phyloP scores from a whole-genome alignment of 2,113 vertebrate species.

The Bostrychus sinensis region DNA sequence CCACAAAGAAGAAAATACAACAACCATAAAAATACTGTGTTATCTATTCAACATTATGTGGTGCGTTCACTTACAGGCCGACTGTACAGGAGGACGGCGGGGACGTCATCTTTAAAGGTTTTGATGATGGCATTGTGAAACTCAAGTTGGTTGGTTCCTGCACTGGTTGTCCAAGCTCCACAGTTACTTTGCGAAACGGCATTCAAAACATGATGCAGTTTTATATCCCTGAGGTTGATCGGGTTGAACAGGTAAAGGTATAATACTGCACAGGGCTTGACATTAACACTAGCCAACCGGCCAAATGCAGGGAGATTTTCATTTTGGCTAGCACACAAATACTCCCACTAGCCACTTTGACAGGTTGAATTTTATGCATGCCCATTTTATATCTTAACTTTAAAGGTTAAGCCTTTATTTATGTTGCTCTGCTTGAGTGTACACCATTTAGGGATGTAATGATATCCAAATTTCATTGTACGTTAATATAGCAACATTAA shows the following conservation, averaged over 20 bases:
- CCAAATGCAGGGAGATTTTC: no score
- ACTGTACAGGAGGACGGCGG: conserved; percentile 85
- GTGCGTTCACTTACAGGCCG: conserved; percentile 60
- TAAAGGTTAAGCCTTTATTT: no score
- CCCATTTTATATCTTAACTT: no score
- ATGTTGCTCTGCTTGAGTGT: no score
- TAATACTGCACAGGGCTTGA: no score
- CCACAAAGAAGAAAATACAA: not conserved
- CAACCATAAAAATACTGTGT: not conserved
- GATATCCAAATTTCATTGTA: no score
- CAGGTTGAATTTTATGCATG: no score
- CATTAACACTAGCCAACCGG: no score
- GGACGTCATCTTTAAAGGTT: conserved; percentile 83
- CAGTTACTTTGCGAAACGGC: conserved; percentile 79
- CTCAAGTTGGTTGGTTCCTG: conserved; percentile 83
- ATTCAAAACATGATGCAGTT: conserved; percentile 87
- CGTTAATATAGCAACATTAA: no score
- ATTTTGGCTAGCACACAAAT: no score
- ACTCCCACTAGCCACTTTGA: no score
- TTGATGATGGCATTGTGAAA: conserved; percentile 80
- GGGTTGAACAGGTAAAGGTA: conserved; percentile 77
- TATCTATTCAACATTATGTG: not conserved
- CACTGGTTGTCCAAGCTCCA: conserved; percentile 84
- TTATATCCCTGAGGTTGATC: conserved; percentile 82
- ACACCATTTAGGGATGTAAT: no score